Base-by-base conservation (phyloP, 2,113 vertebrate genomes). In the Plotosus lineatus region DNA sequence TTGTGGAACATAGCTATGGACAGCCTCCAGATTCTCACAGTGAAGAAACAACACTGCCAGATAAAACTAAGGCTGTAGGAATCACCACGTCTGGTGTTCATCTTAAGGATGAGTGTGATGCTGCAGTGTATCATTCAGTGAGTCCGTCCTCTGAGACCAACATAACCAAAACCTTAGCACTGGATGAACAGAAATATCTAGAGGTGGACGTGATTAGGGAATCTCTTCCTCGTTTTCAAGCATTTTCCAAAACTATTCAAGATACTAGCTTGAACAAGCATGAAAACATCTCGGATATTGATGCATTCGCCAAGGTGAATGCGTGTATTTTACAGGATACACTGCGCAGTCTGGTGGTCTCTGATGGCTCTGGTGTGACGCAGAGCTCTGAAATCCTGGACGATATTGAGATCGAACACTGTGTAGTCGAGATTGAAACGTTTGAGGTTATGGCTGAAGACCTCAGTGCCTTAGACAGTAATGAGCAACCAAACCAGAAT, bases 1-100 rank as follows among this genome's bases (percentile, higher is more conserved):
- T 92, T 44, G 88, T 89, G 65, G 93, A 94, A 63, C 92, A 93
- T 81, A 91, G 90, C 79, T 93, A 93, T 53, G 92, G 92, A 48
- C 89, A 74, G 84, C 88, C 76, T 85, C 66, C 38, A 6, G 85
- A 86, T 50, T 28, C 77, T 1, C 58, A 83, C 26, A 81, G 68
- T 63, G 78, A 86, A 53, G 82, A 86, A 53, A 86, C 80, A 4
- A 86, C 82, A 23, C 40, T 86, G 72, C 78, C 83, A 31, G 56
- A 86, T 12, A 82, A 79, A 85, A 55, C 55, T 33, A 48, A 42
- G 2, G 2, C 58, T 3, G 80, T 78, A 85, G 55, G 51, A 31
- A 46, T 75, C 75, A 75, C 48, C 28, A 23, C 8, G 5, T 51
- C 36, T 4, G 60, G 31, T 15, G 44, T 78, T 12, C 78, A 82